phyloP scores from a whole-genome alignment of 2,888 invertebrate genomes.

The Imbricaverruca yamaguchii region DNA sequence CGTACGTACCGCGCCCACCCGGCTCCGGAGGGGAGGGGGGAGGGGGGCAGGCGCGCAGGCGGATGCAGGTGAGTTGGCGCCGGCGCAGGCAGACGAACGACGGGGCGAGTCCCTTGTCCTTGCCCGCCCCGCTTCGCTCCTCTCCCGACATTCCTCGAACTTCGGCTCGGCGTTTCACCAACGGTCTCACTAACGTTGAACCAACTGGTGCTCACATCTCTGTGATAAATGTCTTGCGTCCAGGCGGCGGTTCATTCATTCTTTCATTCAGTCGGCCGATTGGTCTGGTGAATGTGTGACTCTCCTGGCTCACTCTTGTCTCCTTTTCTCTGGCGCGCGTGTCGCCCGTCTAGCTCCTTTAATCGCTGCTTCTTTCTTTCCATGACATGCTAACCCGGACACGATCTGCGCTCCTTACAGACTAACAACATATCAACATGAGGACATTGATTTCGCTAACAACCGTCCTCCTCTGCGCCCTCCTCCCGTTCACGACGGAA shows the following conservation, averaged over 20 bases:
- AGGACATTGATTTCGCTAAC: background rate
- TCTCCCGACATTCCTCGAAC: background rate
- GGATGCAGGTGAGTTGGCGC: background rate
- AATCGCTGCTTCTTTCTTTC: no score
- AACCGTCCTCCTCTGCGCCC: background rate
- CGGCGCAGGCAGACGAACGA: background rate
- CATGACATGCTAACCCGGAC: background rate
- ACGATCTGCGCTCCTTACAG: background rate
- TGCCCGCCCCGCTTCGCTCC: background rate
- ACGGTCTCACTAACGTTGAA: background rate
- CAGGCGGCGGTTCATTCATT: no score
- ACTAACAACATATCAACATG: slow-evolving; percentile 1
- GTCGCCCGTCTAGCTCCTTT: no score
- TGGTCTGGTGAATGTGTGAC: no score
- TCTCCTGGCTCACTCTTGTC: no score
- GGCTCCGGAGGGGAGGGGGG: background rate
- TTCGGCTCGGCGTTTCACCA: background rate
- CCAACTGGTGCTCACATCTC: no score
- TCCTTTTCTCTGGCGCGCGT: no score
- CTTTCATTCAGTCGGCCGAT: no score
- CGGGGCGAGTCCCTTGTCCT: background rate
- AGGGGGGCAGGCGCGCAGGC: background rate
- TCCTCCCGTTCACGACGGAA: background rate
- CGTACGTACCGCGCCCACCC: background rate
- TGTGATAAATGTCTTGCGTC: no score